Evolutionary conservation across 2,797 vertebrate species (phyloP).

Genomic region (Gobio occitaniae): DNA sequence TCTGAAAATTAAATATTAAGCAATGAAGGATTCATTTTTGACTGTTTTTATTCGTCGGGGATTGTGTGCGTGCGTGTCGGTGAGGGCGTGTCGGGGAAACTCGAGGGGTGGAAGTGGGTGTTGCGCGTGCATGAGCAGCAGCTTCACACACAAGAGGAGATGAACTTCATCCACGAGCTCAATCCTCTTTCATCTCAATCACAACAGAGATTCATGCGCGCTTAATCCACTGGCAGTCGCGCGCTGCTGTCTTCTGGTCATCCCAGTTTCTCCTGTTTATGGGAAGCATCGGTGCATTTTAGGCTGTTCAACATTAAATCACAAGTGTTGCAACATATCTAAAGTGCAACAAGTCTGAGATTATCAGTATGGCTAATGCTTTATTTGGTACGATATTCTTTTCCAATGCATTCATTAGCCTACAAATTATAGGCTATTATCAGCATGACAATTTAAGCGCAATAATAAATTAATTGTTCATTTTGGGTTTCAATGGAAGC

Average conservation of each 20-base stretch:
- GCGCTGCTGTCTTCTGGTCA: background rate
- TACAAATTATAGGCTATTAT: background rate
- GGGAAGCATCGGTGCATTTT: background rate
- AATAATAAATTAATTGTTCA: background rate
- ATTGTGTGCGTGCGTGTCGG: constrained; percentile 74
- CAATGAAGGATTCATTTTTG: background rate
- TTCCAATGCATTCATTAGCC: background rate
- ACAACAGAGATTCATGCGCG: constrained; percentile 58
- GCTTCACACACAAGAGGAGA: constrained; percentile 91
- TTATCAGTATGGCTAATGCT: background rate
- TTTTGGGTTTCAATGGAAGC: background rate
- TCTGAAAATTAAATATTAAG: background rate
- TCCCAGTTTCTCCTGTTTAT: background rate
- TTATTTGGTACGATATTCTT: background rate
- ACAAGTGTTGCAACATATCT: no score
- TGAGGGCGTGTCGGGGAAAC: constrained; percentile 87
- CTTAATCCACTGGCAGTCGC: background rate
- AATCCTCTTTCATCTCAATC: constrained; percentile 80
- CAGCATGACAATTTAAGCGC: background rate
- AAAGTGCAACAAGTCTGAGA: background rate
- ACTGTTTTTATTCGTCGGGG: constrained; percentile 72
- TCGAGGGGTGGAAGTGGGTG: constrained; percentile 88
- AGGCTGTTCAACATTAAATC: no score
- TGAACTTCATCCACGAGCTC: constrained; percentile 87
- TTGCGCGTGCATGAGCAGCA: constrained; percentile 79